phyloP scores from a whole-genome alignment of 2,797 vertebrate species.

The Pseudomugil tenellus region DNA sequence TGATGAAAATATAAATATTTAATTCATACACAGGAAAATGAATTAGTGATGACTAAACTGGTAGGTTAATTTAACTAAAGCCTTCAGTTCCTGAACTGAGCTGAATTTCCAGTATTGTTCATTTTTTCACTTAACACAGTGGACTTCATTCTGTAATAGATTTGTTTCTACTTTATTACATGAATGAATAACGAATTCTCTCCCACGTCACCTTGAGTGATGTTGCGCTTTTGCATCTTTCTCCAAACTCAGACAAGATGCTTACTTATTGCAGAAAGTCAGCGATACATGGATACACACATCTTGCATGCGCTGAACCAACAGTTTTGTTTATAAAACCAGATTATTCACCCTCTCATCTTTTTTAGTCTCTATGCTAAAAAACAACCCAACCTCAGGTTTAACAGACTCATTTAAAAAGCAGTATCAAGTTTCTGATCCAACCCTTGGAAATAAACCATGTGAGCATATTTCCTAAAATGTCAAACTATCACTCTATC shows the following conservation, averaged over 20 bases:
- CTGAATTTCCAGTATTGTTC: neutral
- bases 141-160: neutral
- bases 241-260: too few species aligned
- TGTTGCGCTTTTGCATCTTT: too few species aligned
- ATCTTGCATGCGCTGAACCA: too few species aligned
- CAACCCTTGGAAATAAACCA: neutral
- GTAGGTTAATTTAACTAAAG: neutral
- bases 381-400: neutral
- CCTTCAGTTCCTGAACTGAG: neutral
- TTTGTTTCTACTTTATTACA: neutral
- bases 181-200: too few species aligned
- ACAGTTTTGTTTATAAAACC: neutral
- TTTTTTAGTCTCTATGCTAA: neutral
- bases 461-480: neutral
- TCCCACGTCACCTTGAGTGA: too few species aligned
- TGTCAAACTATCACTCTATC: slow-evolving; percentile 5
- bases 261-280: neutral
- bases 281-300: neutral
- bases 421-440: neutral
- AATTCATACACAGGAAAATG: too few species aligned
- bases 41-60: neutral
- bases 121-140: neutral
- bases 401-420: too few species aligned
- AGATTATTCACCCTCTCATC: neutral
- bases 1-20: too few species aligned